Evolutionary conservation across 2,113 vertebrate species (phyloP), one percentile per base, ranked within the genome.

Genomic region (Leptobrachium ailaonicum): DNA sequence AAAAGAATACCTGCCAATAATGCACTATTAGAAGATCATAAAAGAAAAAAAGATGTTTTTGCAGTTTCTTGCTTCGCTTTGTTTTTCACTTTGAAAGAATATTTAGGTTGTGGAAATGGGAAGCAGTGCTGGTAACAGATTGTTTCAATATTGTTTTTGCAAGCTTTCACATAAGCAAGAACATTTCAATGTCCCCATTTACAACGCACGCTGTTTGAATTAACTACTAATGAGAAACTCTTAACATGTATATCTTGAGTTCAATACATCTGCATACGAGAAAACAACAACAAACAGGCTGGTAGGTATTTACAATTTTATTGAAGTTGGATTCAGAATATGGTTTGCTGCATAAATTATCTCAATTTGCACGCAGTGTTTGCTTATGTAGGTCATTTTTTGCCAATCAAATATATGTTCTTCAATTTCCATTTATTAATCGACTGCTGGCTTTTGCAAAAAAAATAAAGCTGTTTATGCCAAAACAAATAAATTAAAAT

Each of bases 161-260:
- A 79, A 66, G 77, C 77, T 72, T 79, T 73, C 71, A 71, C 69
- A 79, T 79, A 79, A 45, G 72, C 50, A 73, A 73, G 69, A 60
- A 66, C 50, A 62, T 79, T 79, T 79, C 41, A 56, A 60, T 62
- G 71, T 73, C 45, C 53, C 50, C 60, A 73, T 66, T 72, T 54
- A 72, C 60, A 73, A 56, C 58, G 56, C 66, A 66, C 45, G 32
- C 77, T 66, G 69, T 79, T 79, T 73, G 70, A 79, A 73, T 79
- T 73, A 79, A 41, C 60, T 42, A 41, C 77, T 79, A 79, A 79
- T 79, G 77, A 66, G 77, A 72, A 71, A 64, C 60, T 62, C 70
- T 66, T 64, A 66, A 79, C 58, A 73, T 79, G 71, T 79, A 69
- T 41, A 44, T 79, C 60, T 79, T 64, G 63, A 32, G 54, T 79